phyloP scores from a whole-genome alignment of 2,113 vertebrate genomes.

The Micronisus gabar region DNA sequence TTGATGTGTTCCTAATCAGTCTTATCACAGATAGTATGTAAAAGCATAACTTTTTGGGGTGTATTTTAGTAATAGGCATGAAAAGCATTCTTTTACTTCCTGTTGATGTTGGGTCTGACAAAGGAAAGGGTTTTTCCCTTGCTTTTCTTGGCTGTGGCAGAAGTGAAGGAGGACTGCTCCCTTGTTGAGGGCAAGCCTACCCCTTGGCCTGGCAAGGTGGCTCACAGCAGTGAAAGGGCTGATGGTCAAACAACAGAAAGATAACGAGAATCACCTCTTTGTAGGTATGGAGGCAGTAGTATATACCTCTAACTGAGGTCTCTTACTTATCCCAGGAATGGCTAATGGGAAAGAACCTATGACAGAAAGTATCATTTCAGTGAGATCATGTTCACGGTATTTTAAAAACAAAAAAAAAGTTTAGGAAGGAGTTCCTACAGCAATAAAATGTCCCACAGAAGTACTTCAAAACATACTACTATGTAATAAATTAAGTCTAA shows the following conservation, averaged over 20 bases:
- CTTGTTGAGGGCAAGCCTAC: not conserved
- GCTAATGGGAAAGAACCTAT: not conserved
- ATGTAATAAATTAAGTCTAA: not conserved
- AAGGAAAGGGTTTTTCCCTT: not conserved
- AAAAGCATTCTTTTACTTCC: not conserved
- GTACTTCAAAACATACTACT: not conserved
- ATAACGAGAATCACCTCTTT: not conserved
- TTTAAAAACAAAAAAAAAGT: not conserved
- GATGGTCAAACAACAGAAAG: not conserved
- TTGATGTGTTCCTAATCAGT: not conserved
- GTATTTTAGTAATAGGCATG: not conserved
- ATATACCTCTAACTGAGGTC: not conserved
- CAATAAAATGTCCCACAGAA: not conserved
- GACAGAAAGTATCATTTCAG: not conserved
- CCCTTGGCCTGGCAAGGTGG: not conserved
- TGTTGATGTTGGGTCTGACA: not conserved
- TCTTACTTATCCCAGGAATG: not conserved
- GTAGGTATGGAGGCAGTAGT: not conserved
- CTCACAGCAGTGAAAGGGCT: not conserved
- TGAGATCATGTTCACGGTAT: not conserved
- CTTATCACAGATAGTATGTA: not conserved
- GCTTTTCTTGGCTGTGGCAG: not conserved
- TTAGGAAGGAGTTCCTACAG: not conserved
- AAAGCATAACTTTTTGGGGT: not conserved
- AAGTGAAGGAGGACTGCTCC: not conserved